Evolutionary conservation across 1,140 invertebrate species (phyloP).

Genomic region (Calliopsis andreniformis): DNA sequence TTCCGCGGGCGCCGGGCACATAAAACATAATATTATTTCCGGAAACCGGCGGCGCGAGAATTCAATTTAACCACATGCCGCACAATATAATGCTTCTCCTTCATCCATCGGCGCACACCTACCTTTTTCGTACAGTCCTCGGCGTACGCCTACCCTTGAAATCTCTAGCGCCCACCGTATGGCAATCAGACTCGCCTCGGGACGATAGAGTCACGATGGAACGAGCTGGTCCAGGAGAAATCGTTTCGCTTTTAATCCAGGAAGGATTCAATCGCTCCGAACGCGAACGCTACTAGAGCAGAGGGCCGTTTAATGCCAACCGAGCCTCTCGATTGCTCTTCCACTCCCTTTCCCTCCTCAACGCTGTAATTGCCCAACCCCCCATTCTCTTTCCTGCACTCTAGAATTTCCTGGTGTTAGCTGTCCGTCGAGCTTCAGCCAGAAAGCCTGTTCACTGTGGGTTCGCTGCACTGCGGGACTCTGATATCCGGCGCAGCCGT

Average conservation of each 20-base stretch:
- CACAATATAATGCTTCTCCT: constrained; percentile 70
- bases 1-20: constrained; percentile 68
- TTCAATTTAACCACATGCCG: constrained; percentile 73
- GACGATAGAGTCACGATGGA: constrained; percentile 23
- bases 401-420: constrained; percentile 44
- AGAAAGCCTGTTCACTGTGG: constrained; percentile 22
- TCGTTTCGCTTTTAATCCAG: constrained; percentile 52
- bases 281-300: constrained; percentile 14
- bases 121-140: background rate
- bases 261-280: constrained; percentile 66
- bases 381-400: constrained; percentile 7
- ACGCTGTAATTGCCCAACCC: background rate
- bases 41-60: constrained; percentile 73
- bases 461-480: constrained; percentile 23
- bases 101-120: background rate
- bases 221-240: background rate
- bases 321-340: constrained; percentile 43
- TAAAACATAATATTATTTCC: constrained; percentile 79
- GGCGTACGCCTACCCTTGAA: constrained; percentile 13
- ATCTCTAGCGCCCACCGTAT: background rate
- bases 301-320: constrained; percentile 44
- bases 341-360: background rate
- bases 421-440: constrained; percentile 42
- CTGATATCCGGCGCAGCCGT: constrained; percentile 36
- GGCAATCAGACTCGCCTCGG: constrained; percentile 4